Evolutionary conservation across 2,888 invertebrate genomes (phyloP), one percentile per base, ranked within the genome.

Genomic region (Malthinus flaveolus): DNA sequence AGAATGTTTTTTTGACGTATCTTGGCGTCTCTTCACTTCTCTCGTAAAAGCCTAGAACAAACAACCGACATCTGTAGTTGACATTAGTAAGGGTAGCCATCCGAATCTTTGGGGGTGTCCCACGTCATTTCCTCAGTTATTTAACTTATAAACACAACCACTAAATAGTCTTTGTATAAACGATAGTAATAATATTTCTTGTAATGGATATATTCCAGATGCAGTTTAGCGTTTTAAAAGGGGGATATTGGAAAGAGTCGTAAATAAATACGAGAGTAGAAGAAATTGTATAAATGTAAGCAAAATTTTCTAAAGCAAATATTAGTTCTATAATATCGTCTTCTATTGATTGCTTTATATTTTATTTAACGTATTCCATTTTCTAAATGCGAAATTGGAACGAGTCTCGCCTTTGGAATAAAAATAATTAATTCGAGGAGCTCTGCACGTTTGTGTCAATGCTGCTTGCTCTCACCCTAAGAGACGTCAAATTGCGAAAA

Each of bases 131-230:
- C 56, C 42, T 15, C 32, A 31, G 52, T 50, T 23, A 54, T 61
- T 47, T 35, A 39, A 39, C 39, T 39, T 39, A 39, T 39, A 39
- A 9, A 39, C 39, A 37, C 42, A 34, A 51, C 53, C 54, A 49
- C 53, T 39, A 49, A 53, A 36, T 39, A 34, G 49, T 46, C 50
- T 59, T 23, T 23, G 23, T 23, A 5, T 23, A 23, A 5, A 23
- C 23, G 23, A 23, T 23, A 23, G 57, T 57, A 63, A 60, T 56
- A 60, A 63, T 57, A 63, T 34, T 33, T 39, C 55, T 54, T 36
- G 56, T 59, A 61, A 60, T 35, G 52, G 62, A 64, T 62, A 62
- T 55, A 54, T 57, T 52, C 64, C 57, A 62, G 62, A 64, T 64
- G 60, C 46, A 59, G 37, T 56, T 49, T 47, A 49, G 39, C 54